These are phyloP conservation scores for Drosophila sp. DNA, from an alignment of 1,140 invertebrate species.

Conservation along the genomic window DNA sequence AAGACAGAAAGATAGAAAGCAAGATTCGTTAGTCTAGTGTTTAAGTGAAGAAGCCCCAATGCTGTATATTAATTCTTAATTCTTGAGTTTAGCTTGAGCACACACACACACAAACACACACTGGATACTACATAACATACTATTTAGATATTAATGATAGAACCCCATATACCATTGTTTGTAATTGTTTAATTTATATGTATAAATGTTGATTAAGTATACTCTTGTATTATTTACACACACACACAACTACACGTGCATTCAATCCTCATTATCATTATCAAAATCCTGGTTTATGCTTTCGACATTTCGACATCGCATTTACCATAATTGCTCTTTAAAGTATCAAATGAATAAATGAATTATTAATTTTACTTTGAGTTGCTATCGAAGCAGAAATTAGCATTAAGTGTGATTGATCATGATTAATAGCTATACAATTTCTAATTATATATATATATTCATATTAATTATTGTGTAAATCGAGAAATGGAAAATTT, in stretches of 20 bases:
- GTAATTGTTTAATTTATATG: conserved; percentile 72
- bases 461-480: conserved; percentile 18
- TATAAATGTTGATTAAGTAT: conserved; percentile 71
- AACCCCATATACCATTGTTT: conserved; percentile 64
- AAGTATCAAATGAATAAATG: conserved; percentile 16
- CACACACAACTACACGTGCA: neutral
- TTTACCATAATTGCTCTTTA: conserved; percentile 6
- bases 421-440: conserved; percentile 11
- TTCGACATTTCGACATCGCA: too few species aligned
- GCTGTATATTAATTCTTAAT: conserved; percentile 67
- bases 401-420: conserved; percentile 14
- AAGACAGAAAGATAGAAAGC: neutral
- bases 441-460: conserved; percentile 13
- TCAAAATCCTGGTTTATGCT: conserved; percentile 44
- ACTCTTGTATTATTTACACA: conserved; percentile 14
- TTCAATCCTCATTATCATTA: conserved; percentile 30
- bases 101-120: conserved; percentile 29
- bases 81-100: conserved; percentile 62
- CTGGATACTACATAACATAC: conserved; percentile 19
- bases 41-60: conserved; percentile 36
- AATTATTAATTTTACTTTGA: conserved; percentile 47
- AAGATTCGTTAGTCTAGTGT: conserved; percentile 63
- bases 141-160: conserved; percentile 9
- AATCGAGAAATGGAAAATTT: conserved; percentile 40
- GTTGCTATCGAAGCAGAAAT: conserved; percentile 37